Evolutionary conservation across 2,797 vertebrate genomes (phyloP), one percentile per base, ranked within the genome.

Genomic region (Esox lucius): DNA sequence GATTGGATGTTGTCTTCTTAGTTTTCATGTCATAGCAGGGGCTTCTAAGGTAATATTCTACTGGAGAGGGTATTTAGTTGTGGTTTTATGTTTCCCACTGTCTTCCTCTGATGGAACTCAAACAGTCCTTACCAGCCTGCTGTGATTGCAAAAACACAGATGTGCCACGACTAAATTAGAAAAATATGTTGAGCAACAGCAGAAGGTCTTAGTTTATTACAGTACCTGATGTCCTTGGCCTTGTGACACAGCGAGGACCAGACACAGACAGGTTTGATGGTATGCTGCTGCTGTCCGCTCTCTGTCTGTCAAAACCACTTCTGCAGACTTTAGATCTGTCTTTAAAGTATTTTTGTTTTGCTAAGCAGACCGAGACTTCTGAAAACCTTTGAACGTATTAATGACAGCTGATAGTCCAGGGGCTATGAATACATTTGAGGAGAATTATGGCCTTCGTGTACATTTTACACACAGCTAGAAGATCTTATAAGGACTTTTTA

Each of bases 101-200:
- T 67, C 74, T 84, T 77, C 75, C 75, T 81, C 64, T 28, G 62
- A 75, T 80, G 78, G 78, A 80, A 81, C 74, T 80, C 80, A 53
- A 83, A 69, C 76, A 22, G 17, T 22, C 0, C 62, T 78, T 70
- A 82, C 76, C 81, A 82, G 79, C 76, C 79, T 9, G 53, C 53
- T 59, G 19, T 59, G 19, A 2, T 78, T 49, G 72, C 84, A 84
- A 85, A 87, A 91, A 84, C 87, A 88, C 88, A 91, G 86, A 90
- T 88, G 89, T 88, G 81, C 85, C 62, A 78, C 76, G 81, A 82
- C 73, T 68, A 73, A 73, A 81, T 91, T 87, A 51, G 73, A 75
- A 85, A 72, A 86, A 88, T 90, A 74, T 80, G 75, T 81, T 75
- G 77, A 80, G 76, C 71, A 78, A 33, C 62, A 73, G 71, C 81